Base-by-base conservation (phyloP, 2,113 vertebrate genomes). In the Beaufortia kweichowensis region DNA sequence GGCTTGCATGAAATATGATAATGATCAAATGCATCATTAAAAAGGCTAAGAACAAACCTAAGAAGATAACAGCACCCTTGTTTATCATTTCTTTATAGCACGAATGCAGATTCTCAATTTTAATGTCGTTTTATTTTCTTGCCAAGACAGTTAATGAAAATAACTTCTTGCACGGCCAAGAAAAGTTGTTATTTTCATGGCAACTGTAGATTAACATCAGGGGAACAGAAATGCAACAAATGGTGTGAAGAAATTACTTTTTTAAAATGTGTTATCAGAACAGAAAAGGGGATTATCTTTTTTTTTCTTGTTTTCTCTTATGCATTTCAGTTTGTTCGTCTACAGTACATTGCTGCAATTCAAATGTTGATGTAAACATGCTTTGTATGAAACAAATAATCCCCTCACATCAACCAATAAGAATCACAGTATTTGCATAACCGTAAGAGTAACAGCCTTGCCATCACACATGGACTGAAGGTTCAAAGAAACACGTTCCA, bases 11-110 rank as follows among this genome's bases (percentile, higher is more conserved):
- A 59, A 57, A 57, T 71, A 57, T 71, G 31, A 71, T 71, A 71
- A 71, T 71, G 50, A 59, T 71, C 68, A 57, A 35, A 71, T 71
- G 68, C 68, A 59, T 57, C 31, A 57, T 55, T 56, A 70, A 17
- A 56, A 70, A 39, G 31, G 68, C 17, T 71, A 19, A 8, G 31
- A 59, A 39, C 0, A 17, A 71, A 19, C 57, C 29, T n/a, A 57
- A 57, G 68, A 33, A 23, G 12, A 71, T 56, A 71, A 71, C 68
- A 59, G 53, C 57, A 55, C 57, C 68, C 53, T 71, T 57, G 68
- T 35, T 57, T 57, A 41, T 53, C 48, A 53, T 71, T 41, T 56
- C 11, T 71, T 8, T 35, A 59, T 39, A 26, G 24, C n/a, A 2
- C 53, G 57, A 71, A 71, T 39, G 68, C 53, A 57, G 31, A 71